Base-by-base conservation (phyloP, 1,140 invertebrate species). In the Drosophila mauritiana region DNA sequence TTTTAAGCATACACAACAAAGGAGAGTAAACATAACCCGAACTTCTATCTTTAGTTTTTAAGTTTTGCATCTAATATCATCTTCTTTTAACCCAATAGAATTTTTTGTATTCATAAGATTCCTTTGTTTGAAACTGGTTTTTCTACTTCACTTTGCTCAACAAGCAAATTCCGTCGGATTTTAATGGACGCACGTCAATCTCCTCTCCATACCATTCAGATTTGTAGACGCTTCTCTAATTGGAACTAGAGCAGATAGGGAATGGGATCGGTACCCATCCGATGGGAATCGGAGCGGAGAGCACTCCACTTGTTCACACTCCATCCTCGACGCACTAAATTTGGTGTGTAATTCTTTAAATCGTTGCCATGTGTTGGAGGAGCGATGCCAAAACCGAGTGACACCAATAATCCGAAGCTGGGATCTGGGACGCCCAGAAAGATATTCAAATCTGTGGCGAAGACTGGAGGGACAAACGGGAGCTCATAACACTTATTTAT, bases 281-380 rank as follows among this genome's bases (percentile, higher is more conserved):
- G 6, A 15, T 25, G 51, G 40, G 43, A 49, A 10, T 51, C 8
- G 22, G 20, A 25, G 15, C 34, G 25, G 17, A 45, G 46, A 39
- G 46, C 20, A 46, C 39, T 48, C 45, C 56, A 76, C 72, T 70
- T 70, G 61, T 61, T 59, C 39, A 27, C 64, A 65, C 36, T 59
- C 67, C 40, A 68, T 37, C 43, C 31, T 22, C 36, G 31, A 48
- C 17, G 54, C 49, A 78, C 84, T 91, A 90, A 90, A 91, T 90
- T 91, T 90, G 83, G 88, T 86, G 88, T 72, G 59, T 91, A 90
- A 90, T 90, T 88, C 63, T 79, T 56, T 67, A 91, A 90, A 90
- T 88, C 68, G 88, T 75, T 90, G 63, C 77, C 88, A 90, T 88
- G 67, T 90, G 88, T 80, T 80, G 72, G 65, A 64, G 27, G 63